Conservation (phyloP, 2,113 vertebrate genomes). For the Leuciscus idus region DNA sequence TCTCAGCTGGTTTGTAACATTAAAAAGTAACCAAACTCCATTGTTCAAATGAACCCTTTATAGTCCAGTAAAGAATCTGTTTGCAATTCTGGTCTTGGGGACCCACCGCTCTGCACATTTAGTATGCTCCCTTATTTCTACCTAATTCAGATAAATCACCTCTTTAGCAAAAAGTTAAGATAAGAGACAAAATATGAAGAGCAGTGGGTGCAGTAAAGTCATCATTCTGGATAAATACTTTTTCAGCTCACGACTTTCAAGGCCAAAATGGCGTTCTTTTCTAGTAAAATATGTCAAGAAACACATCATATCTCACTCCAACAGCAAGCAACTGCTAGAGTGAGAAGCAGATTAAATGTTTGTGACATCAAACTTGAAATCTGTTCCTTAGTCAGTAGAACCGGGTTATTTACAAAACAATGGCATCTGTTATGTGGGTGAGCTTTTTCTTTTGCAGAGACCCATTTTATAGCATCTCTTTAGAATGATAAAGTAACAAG, state of each 20-base stretch:
- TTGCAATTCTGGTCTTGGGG: background rate
- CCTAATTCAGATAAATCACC: background rate
- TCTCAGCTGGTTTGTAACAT: background rate
- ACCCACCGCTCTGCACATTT: background rate
- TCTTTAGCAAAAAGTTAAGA: background rate
- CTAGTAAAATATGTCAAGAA: slow-evolving; percentile 18
- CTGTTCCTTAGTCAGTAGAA: slow-evolving; percentile 20
- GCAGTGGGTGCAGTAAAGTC: background rate
- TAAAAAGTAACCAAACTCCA: background rate
- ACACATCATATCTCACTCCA: background rate
- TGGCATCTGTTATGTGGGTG: slow-evolving; percentile 53
- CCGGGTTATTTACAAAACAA: slow-evolving; percentile 38
- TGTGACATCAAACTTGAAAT: slow-evolving; percentile 32
- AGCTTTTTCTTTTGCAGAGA: slow-evolving; percentile 33
- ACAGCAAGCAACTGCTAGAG: slow-evolving; percentile 11
- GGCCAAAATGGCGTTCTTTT: background rate
- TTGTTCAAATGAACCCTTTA: background rate
- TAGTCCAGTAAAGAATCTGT: background rate
- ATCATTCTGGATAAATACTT: background rate
- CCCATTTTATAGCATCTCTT: slow-evolving; percentile 36
- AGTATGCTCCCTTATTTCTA: background rate
- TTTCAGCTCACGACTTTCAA: slow-evolving; percentile 2
- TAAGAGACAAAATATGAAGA: background rate
- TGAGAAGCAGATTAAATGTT: slow-evolving; percentile 15
- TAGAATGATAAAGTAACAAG: background rate